A percentile compares a stretch with the other conserved stretches of the same genome.
Evolutionary conservation across 2,113 vertebrate genomes (phyloP).

Genomic region (Datnioides undecimradiatus): DNA sequence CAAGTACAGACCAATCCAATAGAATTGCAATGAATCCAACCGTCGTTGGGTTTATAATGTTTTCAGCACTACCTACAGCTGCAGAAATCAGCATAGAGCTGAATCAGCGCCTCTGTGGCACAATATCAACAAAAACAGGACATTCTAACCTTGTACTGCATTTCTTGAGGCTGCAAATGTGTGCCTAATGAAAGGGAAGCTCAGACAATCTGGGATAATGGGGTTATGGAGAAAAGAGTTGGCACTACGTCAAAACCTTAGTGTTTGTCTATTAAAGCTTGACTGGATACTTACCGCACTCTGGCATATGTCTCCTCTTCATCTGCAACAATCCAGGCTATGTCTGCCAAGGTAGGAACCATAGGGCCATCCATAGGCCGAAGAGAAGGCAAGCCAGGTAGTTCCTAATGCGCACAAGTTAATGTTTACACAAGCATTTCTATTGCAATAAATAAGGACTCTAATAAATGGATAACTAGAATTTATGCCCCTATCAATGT

Average conservation of each 20-base stretch:
- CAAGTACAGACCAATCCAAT: background rate
- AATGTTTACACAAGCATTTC: background rate
- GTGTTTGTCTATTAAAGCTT: background rate
- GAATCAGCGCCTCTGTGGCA: background rate
- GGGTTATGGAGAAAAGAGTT: background rate
- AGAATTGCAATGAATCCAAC: accelerated
- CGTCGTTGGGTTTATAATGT: background rate
- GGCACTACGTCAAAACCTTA: background rate
- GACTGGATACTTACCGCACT: conserved; percentile 86
- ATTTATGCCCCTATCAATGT: too few relatives aligned
- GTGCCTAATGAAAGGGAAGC: background rate
- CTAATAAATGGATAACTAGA: background rate
- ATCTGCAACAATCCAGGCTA: conserved; percentile 98
- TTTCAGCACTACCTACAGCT: background rate
- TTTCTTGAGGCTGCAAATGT: background rate
- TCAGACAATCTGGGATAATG: background rate
- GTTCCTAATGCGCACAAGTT: conserved; percentile 81
- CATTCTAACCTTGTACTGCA: background rate
- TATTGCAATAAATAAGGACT: background rate
- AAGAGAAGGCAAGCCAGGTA: conserved; percentile 89
- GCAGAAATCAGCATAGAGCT: background rate
- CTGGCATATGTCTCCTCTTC: conserved; percentile 97
- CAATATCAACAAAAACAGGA: background rate
- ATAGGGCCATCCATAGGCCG: conserved; percentile 87
- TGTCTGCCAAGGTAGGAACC: conserved; percentile 95